A percentile compares a stretch with the other conserved stretches of the same genome.
phyloP scores from a whole-genome alignment of 2,888 invertebrate genomes.

The Diplazon laetatorius region DNA sequence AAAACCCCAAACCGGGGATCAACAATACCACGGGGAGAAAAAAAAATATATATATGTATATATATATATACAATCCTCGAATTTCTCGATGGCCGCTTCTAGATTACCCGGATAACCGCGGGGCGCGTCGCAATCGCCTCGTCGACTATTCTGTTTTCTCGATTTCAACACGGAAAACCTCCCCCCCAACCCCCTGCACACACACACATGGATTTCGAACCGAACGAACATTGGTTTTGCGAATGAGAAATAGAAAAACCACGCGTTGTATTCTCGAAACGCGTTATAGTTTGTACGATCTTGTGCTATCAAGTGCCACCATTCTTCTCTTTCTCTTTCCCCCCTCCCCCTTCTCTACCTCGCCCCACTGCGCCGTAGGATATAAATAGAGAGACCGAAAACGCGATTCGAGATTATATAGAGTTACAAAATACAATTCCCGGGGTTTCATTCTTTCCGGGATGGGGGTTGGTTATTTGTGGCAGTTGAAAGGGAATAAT shows the following conservation, averaged over 20 bases:
- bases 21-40: conserved; percentile 59
- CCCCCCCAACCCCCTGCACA: too few relatives aligned
- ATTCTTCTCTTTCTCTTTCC: conserved; percentile 33
- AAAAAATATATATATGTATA: too few relatives aligned
- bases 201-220: too few relatives aligned
- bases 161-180: too few relatives aligned
- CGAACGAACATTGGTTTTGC: too few relatives aligned
- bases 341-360: too few relatives aligned
- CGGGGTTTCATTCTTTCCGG: conserved; percentile 9
- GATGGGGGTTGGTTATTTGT: conserved; percentile 36
- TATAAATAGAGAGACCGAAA: conserved; percentile 32
- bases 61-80: conserved; percentile 61
- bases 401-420: conserved; percentile 57
- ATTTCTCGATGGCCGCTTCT: conserved; percentile 72
- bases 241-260: conserved; percentile 43
- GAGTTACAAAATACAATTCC: conserved; percentile 52
- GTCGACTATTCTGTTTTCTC: conserved; percentile 57
- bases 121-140: conserved; percentile 64
- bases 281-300: not conserved
- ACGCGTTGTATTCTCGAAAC: not conserved
- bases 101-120: conserved; percentile 78
- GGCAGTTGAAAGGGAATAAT: conserved; percentile 57
- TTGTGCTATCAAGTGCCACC: conserved; percentile 31
- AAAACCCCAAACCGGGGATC: too few relatives aligned
- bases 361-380: too few relatives aligned